These are phyloP conservation scores for Cynaeus angustus DNA, from an alignment of 2,888 invertebrate species.

Conservation along the genomic window DNA sequence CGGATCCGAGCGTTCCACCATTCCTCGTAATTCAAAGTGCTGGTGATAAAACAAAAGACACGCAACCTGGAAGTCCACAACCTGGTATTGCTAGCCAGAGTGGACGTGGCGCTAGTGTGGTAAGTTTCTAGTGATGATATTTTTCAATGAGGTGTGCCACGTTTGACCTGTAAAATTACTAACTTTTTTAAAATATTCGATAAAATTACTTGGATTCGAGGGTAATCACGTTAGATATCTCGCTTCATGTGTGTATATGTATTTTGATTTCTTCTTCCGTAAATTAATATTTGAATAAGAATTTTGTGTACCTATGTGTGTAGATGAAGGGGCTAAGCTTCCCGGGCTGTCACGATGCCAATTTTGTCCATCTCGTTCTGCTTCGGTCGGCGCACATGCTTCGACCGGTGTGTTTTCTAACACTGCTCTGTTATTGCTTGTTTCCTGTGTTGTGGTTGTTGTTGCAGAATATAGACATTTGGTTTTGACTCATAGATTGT, in stretches of 20 bases:
- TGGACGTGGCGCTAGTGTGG: constrained; percentile 90
- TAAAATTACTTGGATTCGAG: constrained; percentile 43
- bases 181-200: constrained; percentile 25
- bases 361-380: constrained; percentile 96
- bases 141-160: constrained; percentile 17
- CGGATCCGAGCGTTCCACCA: constrained; percentile 76
- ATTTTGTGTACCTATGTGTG: constrained; percentile 64
- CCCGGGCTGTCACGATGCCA: constrained; percentile 95
- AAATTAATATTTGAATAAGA: constrained; percentile 11
- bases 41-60: constrained; percentile 73
- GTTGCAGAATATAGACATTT: constrained; percentile 40
- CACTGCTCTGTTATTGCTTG: constrained; percentile 58
- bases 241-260: constrained; percentile 20
- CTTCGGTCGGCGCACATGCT: constrained; percentile 97
- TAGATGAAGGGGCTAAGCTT: constrained; percentile 97
- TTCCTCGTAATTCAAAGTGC: constrained; percentile 92
- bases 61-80: constrained; percentile 79
- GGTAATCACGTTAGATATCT: constrained; percentile 38
- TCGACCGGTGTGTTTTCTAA: constrained; percentile 90
- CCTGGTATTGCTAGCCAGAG: constrained; percentile 85
- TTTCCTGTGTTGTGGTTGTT: constrained; percentile 47
- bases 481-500: constrained; percentile 20
- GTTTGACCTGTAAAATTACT: constrained; percentile 33
- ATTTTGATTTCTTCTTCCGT: constrained; percentile 14
- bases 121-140: constrained; percentile 73